Conservation (phyloP, 92 coral and sea anemone species). For the Palythoa grandiflora region DNA sequence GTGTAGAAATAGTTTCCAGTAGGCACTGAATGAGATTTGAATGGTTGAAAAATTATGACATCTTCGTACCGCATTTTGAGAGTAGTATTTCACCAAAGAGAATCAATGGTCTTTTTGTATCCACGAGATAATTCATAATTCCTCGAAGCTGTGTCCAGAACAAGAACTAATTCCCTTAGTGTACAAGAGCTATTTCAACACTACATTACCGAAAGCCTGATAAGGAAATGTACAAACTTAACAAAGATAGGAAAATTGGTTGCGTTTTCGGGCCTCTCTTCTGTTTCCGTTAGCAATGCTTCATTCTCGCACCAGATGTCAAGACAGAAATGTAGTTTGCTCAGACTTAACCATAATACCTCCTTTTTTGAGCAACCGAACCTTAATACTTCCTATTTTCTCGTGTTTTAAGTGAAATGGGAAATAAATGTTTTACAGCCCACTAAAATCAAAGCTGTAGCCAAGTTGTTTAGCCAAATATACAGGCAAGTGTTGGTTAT, state of each 20-base stretch:
- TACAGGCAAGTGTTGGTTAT: not conserved
- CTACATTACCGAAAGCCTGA: not conserved
- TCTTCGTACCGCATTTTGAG: conserved; percentile 38
- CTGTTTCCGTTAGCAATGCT: conserved; percentile 42
- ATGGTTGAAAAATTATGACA: conserved; percentile 37
- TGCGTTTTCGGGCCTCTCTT: conserved; percentile 39
- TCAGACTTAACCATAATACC: conserved; percentile 45
- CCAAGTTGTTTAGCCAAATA: not conserved
- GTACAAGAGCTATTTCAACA: not conserved
- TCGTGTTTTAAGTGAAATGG: conserved; percentile 33
- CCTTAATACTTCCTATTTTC: conserved; percentile 49
- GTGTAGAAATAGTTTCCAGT: not conserved
- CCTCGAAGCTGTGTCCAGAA: not conserved
- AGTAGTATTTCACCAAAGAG: conserved; percentile 23
- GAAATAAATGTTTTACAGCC: conserved; percentile 24
- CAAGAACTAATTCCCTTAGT: not conserved
- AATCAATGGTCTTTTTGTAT: conserved; percentile 30
- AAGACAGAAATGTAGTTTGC: conserved; percentile 33
- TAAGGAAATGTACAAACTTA: conserved; percentile 21
- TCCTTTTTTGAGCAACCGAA: conserved; percentile 47
- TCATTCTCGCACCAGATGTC: conserved; percentile 55
- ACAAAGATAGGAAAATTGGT: conserved; percentile 5
- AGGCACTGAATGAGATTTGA: conserved; percentile 27
- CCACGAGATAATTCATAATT: not conserved
- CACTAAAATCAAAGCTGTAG: not conserved